Conservation (phyloP, 64 coral and sea anemone genomes). For the Cladopsammia gracilis region DNA sequence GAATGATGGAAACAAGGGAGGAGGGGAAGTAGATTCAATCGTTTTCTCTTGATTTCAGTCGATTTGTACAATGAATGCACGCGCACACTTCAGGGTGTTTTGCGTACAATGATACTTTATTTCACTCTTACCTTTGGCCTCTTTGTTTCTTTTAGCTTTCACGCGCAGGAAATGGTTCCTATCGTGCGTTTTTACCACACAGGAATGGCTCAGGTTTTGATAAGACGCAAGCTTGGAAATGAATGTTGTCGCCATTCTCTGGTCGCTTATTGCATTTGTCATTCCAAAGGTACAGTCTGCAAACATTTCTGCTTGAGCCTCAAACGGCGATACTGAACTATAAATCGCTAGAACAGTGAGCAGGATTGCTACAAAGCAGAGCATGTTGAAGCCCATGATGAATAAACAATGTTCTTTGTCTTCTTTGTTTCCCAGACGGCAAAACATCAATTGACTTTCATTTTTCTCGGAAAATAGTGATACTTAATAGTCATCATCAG, state of each 20-base stretch:
- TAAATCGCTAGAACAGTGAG: neutral
- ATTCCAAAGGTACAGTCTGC: neutral
- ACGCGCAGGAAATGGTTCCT: neutral
- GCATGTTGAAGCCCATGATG: neutral
- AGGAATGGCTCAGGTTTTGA: neutral
- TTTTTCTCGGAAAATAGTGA: too few species aligned
- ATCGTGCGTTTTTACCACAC: neutral
- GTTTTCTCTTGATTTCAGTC: too few species aligned
- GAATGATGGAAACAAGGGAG: too few species aligned
- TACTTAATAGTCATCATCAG: too few species aligned
- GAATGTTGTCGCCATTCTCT: neutral
- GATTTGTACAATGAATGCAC: too few species aligned
- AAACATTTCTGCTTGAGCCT: neutral
- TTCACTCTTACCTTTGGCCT: neutral
- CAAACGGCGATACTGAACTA: neutral
- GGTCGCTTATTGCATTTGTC: neutral
- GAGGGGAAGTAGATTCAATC: too few species aligned
- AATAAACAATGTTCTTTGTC: too few species aligned
- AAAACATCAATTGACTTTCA: too few species aligned
- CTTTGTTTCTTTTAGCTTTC: neutral
- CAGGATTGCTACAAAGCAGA: neutral
- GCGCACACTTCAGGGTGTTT: too few species aligned
- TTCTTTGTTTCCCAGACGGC: too few species aligned
- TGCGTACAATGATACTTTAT: too few species aligned
- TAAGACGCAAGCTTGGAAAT: neutral